Evolutionary conservation across 1,140 invertebrate species (phyloP).

Genomic region (Drosophila parvula): DNA sequence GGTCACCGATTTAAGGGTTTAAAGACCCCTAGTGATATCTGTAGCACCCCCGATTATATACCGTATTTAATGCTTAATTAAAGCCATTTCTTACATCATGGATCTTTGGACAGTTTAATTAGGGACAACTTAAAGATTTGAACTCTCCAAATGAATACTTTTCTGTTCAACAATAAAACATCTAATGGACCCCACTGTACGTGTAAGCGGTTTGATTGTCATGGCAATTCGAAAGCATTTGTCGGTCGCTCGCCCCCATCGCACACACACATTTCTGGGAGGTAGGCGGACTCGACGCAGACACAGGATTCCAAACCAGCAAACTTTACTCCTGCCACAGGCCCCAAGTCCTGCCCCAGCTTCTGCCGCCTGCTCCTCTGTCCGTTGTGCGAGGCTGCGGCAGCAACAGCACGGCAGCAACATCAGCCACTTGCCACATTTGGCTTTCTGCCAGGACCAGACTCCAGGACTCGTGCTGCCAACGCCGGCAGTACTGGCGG

Average conservation of each 20-base stretch:
- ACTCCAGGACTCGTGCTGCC: slow-evolving; percentile 52
- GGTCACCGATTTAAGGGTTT: too few relatives aligned
- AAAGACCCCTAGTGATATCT: too few relatives aligned
- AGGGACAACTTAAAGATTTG: too few relatives aligned
- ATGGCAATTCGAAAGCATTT: slow-evolving; percentile 83
- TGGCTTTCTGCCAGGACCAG: slow-evolving; percentile 78
- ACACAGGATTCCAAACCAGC: slow-evolving; percentile 38
- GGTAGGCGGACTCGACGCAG: slow-evolving; percentile 26
- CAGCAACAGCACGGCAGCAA: slow-evolving; percentile 27
- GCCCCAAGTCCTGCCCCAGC: slow-evolving; percentile 3
- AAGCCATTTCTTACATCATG: too few relatives aligned
- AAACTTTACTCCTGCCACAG: slow-evolving; percentile 18
- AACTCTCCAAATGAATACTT: not conserved
- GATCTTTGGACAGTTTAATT: not conserved
- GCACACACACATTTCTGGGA: slow-evolving; percentile 22
- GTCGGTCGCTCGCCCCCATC: slow-evolving; percentile 63
- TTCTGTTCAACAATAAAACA: slow-evolving; percentile 1
- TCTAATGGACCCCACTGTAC: slow-evolving; percentile 58
- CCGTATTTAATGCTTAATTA: too few relatives aligned
- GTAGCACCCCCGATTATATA: too few relatives aligned
- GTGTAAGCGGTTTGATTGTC: slow-evolving; percentile 81
- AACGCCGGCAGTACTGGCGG: slow-evolving; percentile 6
- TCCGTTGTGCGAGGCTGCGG: slow-evolving; percentile 13
- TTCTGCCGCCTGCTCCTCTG: not conserved
- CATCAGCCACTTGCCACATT: slow-evolving; percentile 81